Percentiles rank a stretch among this genome's conserved stretches.
Conservation (phyloP, 2,113 vertebrate species). For the Phoenicopterus ruber region DNA sequence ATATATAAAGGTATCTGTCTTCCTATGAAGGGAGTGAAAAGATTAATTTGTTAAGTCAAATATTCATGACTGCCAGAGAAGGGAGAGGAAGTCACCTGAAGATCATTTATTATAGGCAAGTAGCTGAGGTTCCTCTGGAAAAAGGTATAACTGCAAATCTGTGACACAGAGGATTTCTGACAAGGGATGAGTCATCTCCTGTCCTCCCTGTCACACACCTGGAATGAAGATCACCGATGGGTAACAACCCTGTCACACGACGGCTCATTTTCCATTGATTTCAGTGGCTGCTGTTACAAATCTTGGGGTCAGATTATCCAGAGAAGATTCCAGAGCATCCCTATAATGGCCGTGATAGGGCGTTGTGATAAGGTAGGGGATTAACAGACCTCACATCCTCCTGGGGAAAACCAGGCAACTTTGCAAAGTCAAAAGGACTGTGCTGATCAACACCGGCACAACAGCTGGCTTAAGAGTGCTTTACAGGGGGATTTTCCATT, state of each 20-base stretch:
- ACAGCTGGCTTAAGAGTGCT: neutral
- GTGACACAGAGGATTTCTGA: neutral
- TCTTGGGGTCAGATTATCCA: neutral
- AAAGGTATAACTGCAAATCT: neutral
- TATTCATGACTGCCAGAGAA: constrained; percentile 2
- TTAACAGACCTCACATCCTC: neutral
- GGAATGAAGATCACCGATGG: neutral
- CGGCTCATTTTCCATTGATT: neutral
- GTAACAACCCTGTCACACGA: neutral
- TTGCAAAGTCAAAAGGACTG: constrained; percentile 6
- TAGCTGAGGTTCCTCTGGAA: neutral
- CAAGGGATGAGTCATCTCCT: neutral
- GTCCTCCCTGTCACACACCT: neutral
- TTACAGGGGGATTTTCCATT: constrained; percentile 30
- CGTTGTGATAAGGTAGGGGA: neutral
- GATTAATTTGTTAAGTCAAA: constrained; percentile 50
- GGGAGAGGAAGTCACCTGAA: neutral
- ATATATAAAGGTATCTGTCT: neutral
- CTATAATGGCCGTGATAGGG: neutral
- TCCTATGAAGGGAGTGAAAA: neutral
- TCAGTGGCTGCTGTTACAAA: neutral
- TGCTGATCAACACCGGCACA: neutral
- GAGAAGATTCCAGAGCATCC: neutral
- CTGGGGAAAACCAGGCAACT: neutral
- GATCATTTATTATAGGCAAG: neutral